Evolutionary conservation across 2,797 vertebrate species (phyloP), one percentile per base, ranked within the genome.

Genomic region (Liparis tanakae): DNA sequence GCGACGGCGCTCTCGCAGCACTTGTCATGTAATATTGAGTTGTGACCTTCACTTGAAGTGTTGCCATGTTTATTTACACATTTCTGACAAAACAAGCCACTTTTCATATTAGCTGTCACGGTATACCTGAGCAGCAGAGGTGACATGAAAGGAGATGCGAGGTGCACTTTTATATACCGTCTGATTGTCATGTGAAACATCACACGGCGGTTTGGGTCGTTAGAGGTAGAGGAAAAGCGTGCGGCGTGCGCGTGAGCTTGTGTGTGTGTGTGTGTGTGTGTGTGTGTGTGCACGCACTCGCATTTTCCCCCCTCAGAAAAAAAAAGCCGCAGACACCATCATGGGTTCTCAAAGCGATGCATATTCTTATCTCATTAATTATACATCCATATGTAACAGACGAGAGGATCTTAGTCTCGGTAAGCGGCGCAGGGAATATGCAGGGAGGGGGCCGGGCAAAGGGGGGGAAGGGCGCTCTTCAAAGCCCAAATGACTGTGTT

Each of bases 331-430:
- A 92, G 91, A 90, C 89, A 64, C 87, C 85, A 82, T 83, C 78
- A 76, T 78, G 80, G 84, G 76, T 91, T 91, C 91, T 93, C 89
- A 92, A 93, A 93, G 88, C 81, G 88, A 92, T 93, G 93, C 92
- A 93, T 93, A 92, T 93, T 93, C 91, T 90, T 91, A 89, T 92
- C 93, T 93, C 92, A 93, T 94, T 94, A 94, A 94, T 94, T 93
- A 94, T 93, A 93, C 93, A 94, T 94, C 93, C 92, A 93, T 94
- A 93, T 94, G 93, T 93, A 94, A 93, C 91, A 93, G 93, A 93
- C 92, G 90, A 92, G 93, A 92, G 90, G 90, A 93, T 93, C 92
- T 93, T 94, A 93, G 92, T 93, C 87, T 91, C 91, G 74, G 92
- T 93, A 93, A 93, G 92, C 90, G 91, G 92, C 89, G 53, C 76